phyloP scores from a whole-genome alignment of 2,797 vertebrate genomes.

The Ctenosaura bakeri region DNA sequence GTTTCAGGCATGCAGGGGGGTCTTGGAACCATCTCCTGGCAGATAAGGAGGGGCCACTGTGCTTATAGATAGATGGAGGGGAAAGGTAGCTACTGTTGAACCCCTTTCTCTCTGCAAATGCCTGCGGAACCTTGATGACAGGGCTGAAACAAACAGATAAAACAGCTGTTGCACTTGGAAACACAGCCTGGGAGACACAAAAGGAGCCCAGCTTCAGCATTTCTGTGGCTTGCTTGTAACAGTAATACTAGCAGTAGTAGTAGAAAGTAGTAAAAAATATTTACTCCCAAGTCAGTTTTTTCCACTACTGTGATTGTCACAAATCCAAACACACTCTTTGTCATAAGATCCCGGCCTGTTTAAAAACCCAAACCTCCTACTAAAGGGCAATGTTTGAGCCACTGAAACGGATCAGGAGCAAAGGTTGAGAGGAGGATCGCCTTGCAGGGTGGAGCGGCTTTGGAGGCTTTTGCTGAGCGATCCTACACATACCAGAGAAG shows the following conservation, averaged over 20 bases:
- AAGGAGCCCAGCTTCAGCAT: slow-evolving; percentile 1
- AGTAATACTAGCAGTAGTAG: background rate
- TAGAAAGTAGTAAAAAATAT: background rate
- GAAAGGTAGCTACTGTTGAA: background rate
- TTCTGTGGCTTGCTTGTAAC: background rate
- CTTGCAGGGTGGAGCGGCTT: no score
- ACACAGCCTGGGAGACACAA: background rate
- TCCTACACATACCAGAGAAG: background rate
- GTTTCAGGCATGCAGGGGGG: no score
- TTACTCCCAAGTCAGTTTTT: background rate
- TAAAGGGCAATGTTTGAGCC: no score
- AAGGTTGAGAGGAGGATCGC: no score
- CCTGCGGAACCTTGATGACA: slow-evolving; percentile 15
- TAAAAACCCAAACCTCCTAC: no score
- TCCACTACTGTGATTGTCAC: no score
- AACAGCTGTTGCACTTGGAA: background rate
- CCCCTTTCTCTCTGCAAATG: background rate
- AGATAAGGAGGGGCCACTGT: no score
- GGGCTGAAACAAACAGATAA: slow-evolving; percentile 10
- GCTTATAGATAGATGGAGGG: background rate
- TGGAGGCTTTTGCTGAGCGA: no score
- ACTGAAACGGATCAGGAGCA: no score
- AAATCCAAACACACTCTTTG: background rate
- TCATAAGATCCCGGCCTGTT: no score
- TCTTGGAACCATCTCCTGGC: no score